phyloP scores from a whole-genome alignment of 2,888 invertebrate genomes.

The Hermaeophaga mercurialis region DNA sequence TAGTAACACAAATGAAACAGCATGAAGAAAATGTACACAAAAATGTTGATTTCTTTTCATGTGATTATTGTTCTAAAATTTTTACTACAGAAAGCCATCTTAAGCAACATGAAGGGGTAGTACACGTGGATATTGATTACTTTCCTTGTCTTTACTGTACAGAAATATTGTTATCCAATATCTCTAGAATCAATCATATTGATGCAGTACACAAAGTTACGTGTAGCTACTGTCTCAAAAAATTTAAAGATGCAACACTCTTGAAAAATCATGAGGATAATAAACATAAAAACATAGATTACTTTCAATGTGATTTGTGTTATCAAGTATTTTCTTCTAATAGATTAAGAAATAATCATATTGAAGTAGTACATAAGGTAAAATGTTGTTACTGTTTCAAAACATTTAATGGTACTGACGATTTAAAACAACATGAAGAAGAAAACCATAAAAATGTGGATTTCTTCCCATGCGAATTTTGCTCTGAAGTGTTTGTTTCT shows the following conservation, averaged over 20 bases:
- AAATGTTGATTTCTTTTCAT: neutral
- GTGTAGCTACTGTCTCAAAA: neutral
- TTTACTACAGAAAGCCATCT: too few species aligned
- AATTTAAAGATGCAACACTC: neutral
- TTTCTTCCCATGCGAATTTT: constrained; percentile 10
- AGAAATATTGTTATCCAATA: neutral
- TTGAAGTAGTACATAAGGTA: neutral
- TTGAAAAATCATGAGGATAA: neutral
- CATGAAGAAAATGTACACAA: neutral
- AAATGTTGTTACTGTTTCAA: neutral
- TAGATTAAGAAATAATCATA: neutral
- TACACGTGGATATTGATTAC: too few species aligned
- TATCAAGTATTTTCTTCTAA: neutral
- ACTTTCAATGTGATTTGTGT: neutral
- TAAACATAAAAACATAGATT: neutral
- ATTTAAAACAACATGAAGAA: constrained; percentile 6
- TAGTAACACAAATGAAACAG: neutral
- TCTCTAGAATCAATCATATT: neutral
- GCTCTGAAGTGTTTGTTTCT: neutral
- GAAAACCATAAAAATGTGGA: constrained; percentile 5
- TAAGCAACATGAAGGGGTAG: too few species aligned
- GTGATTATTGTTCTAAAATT: neutral
- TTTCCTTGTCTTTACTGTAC: neutral
- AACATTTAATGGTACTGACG: neutral
- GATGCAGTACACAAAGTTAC: neutral